Evolutionary conservation across 2,888 invertebrate species (phyloP), one percentile per base, ranked within the genome.

Genomic region (Athrips mouffetella): DNA sequence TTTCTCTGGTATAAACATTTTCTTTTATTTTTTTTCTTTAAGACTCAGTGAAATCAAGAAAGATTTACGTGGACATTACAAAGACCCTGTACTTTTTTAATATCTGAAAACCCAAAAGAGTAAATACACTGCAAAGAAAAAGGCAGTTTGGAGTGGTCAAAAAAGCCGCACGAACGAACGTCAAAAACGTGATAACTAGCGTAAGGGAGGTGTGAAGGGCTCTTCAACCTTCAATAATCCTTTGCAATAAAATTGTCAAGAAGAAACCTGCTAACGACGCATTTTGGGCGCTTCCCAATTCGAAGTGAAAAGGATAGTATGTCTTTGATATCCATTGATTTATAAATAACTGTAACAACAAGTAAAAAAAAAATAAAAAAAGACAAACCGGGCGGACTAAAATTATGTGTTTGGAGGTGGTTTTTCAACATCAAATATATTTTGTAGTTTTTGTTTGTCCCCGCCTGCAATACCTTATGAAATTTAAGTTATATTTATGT

Each of bases 111-210:
- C 18, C 11, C 29, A 27, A 29, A 29, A 20, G 27, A 27, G 41
- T 27, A 41, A 47, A 42, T 2, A 23, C 27, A 46, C 42, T 37
- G 27, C 20, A 49, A n/a, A n/a, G n/a, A n/a, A n/a, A 40, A 47
- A 45, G 29, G 31, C 33, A 11, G 13, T 6, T 29, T 41, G 23
- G 40, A 47, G 45, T 45, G 35, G 37, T 58, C 58, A 71, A 74
- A 80, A 35, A 82, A 77, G 73, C 70, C 76, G 68, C 71, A 70
- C 74, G 70, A 76, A 70, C 74, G 70, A 76, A 74, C 74, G 77
- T 80, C 80, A 80, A 74, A 80, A 79, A 76, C 73, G 77, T 76
- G 79, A 80, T 86, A 86, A 87, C 85, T 86, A 83, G 82, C 80
- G 81, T 73, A 62, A 81, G 79, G 79, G 77, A 79, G 69, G 73